phyloP scores from a whole-genome alignment of 2,797 vertebrate species.

The Erpetoichthys calabaricus region DNA sequence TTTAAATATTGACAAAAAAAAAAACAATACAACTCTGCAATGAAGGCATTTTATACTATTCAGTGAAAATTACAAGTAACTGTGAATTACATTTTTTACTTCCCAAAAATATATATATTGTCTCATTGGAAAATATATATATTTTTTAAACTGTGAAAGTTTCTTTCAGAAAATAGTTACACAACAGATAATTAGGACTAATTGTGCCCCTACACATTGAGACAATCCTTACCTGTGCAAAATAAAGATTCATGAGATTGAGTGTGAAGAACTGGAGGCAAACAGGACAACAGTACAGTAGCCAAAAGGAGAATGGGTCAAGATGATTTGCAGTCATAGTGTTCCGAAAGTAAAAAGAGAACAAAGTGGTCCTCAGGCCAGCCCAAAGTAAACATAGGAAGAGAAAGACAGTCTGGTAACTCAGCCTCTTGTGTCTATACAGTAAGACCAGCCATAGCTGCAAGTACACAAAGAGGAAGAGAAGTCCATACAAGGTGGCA shows the following conservation, averaged over 20 bases:
- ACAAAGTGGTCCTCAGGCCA: conserved; percentile 66
- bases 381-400: conserved; percentile 77
- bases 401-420: conserved; percentile 76
- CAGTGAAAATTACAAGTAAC: too few species aligned
- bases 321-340: conserved; percentile 64
- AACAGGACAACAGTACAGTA: conserved; percentile 76
- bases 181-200: neutral
- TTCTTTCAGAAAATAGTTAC: too few species aligned
- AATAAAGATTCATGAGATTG: conserved; percentile 76
- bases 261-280: conserved; percentile 83
- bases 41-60: too few species aligned
- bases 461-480: conserved; percentile 64
- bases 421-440: conserved; percentile 69
- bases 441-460: conserved; percentile 73
- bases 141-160: too few species aligned
- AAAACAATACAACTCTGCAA: too few species aligned
- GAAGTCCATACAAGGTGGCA: conserved; percentile 50
- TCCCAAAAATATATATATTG: too few species aligned
- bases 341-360: conserved; percentile 72
- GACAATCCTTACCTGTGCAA: conserved; percentile 58
- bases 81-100: too few species aligned
- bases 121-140: too few species aligned
- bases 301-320: conserved; percentile 57
- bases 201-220: neutral
- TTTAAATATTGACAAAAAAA: too few species aligned